These are phyloP conservation scores for Busseola fusca DNA, from an alignment of 2,888 invertebrate species.

Conservation along the genomic window DNA sequence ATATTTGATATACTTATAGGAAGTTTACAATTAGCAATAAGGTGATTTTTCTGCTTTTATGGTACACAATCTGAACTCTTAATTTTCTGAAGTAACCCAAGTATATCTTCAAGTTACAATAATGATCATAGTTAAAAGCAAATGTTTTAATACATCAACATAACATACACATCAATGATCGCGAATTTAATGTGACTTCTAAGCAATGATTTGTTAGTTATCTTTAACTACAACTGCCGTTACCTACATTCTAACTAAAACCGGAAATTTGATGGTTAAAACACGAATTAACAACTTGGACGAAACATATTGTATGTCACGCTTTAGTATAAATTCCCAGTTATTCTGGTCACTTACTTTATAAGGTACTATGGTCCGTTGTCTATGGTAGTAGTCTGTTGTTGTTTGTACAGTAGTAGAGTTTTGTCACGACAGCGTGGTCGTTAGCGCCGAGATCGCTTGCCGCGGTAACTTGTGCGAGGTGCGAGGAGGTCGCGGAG, in stretches of 20 bases:
- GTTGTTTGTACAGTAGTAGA: constrained; percentile 41
- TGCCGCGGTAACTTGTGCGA: constrained; percentile 53
- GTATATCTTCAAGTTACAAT: not conserved
- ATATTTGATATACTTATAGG: not conserved
- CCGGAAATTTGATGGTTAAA: not conserved
- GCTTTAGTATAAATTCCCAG: constrained; percentile 8
- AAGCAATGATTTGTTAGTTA: not conserved
- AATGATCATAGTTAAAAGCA: not conserved
- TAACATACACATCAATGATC: not conserved
- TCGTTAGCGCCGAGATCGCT: constrained; percentile 59
- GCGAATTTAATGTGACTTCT: not conserved
- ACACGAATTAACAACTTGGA: not conserved
- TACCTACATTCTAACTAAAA: constrained; percentile 10
- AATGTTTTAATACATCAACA: constrained; percentile 2
- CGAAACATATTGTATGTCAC: not conserved
- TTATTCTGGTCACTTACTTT: constrained; percentile 42
- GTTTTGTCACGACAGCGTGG: constrained; percentile 42
- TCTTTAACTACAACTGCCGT: constrained; percentile 1
- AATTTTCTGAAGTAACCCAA: constrained; percentile 1
- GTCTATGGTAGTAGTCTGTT: constrained; percentile 35
- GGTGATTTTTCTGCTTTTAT: not conserved
- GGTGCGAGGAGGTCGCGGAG: constrained; percentile 52
- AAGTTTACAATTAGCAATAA: not conserved
- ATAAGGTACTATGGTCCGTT: constrained; percentile 36
- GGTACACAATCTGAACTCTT: not conserved